Evolutionary conservation across 1,140 invertebrate genomes (phyloP), one percentile per base, ranked within the genome.

Genomic region (Drosophila ficusphila): DNA sequence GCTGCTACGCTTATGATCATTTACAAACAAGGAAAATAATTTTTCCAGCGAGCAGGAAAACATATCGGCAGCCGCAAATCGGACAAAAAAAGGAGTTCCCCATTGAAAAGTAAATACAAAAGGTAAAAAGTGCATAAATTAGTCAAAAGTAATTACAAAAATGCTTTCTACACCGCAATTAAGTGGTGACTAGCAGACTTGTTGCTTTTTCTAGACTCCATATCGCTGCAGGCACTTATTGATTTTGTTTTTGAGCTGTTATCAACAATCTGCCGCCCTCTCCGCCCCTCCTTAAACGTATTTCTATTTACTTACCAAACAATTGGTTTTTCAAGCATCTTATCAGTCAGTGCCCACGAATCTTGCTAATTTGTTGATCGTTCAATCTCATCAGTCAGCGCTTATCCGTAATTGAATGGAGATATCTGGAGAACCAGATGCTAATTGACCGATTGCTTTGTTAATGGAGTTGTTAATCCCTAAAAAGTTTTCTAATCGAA

Each of bases 191-290:
- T 5, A 21, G 8, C 19, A 11, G 41, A 71, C 68, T 71, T 71
- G 68, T 70, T 71, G 68, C 42, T 58, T 53, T 21, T 47, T 27
- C 11, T 7, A 7, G 18, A 3, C 18, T 3, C 12, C 36, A 8
- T 67, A 61, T 65, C 33, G 61, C 18, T 42, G 3, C 9, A 18
- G 36, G 23, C 39, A 16, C 41, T 72, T 73, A 73, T 73, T 73
- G 69, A 73, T 73, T 73, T 73, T 62, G 69, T 72, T 69, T 61
- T 60, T 60, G 12, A n/a, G 19, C 19, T 42, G 60, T 67, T 67
- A 67, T 67, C 62, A 67, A 33, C 44, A 39, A 19, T 12, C 21
- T 4, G 18, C 18, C 23, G 3, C 34, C 46, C 31, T 7, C 53
- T 11, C 9, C 57, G 19, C 19, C 56, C 21, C 39, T 7, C 2